Evolutionary conservation across 2,888 invertebrate species (phyloP).

Genomic region (Protophormia terraenovae): DNA sequence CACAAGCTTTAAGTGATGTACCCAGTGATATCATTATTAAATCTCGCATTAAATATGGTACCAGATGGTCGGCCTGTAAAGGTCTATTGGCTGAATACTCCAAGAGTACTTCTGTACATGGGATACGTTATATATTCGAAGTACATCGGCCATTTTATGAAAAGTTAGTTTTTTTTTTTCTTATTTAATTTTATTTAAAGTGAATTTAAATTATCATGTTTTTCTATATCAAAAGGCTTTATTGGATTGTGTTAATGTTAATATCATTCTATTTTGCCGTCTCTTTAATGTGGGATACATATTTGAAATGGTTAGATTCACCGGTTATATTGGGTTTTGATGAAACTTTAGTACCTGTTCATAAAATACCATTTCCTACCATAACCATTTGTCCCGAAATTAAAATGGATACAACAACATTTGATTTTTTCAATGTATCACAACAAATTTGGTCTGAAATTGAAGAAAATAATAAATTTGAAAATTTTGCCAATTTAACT

Average conservation of each 20-base stretch:
- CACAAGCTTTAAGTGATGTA: slow-evolving; percentile 78
- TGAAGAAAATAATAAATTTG: slow-evolving; percentile 61
- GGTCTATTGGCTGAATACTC: slow-evolving; percentile 78
- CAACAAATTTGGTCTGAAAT: slow-evolving; percentile 71
- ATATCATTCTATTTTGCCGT: slow-evolving; percentile 77
- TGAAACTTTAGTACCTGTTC: slow-evolving; percentile 78
- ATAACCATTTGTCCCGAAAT: slow-evolving; percentile 80
- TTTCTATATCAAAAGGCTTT: slow-evolving; percentile 71
- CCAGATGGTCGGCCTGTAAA: slow-evolving; percentile 75
- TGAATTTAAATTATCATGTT: background rate
- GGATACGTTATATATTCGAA: slow-evolving; percentile 79
- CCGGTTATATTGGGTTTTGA: slow-evolving; percentile 79
- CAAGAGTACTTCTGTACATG: slow-evolving; percentile 78
- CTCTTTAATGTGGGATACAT: slow-evolving; percentile 77
- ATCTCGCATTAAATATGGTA: slow-evolving; percentile 78
- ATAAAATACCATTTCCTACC: slow-evolving; percentile 79
- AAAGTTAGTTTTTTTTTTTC: slow-evolving; percentile 72
- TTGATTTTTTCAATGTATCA: slow-evolving; percentile 76
- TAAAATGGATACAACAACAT: slow-evolving; percentile 77
- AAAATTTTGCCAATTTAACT: slow-evolving; percentile 66
- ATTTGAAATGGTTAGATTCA: slow-evolving; percentile 77
- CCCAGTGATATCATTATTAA: slow-evolving; percentile 79
- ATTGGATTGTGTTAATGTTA: slow-evolving; percentile 76
- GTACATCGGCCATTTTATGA: slow-evolving; percentile 78
- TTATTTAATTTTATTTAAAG: background rate